phyloP scores from a whole-genome alignment of 2,888 invertebrate genomes.

The Dinocampus coccinellae region DNA sequence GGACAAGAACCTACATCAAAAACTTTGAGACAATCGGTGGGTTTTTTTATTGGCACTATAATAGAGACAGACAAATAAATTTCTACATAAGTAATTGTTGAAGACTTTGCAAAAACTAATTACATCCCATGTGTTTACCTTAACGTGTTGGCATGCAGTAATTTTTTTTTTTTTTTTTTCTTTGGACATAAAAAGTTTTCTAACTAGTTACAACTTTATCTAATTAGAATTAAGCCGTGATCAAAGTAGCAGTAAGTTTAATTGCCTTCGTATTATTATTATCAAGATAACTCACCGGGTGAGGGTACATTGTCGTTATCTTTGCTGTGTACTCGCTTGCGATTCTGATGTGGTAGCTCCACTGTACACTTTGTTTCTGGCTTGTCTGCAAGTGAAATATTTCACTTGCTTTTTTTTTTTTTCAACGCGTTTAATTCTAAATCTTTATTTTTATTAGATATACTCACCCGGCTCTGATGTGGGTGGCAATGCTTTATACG shows the following conservation, averaged over 20 bases:
- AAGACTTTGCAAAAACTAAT: background rate
- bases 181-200: conserved; percentile 55
- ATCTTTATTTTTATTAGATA: background rate
- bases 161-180: background rate
- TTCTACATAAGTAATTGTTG: background rate
- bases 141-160: conserved; percentile 24
- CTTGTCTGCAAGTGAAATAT: conserved; percentile 32
- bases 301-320: conserved; percentile 56
- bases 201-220: conserved; percentile 52
- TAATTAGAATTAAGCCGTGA: conserved; percentile 42
- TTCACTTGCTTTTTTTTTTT: background rate
- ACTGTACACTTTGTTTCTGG: conserved; percentile 44
- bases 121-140: conserved; percentile 2
- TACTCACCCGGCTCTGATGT: conserved; percentile 49
- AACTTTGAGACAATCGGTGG: conserved; percentile 48
- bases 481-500: conserved; percentile 48
- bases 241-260: conserved; percentile 40
- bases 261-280: conserved; percentile 39
- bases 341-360: conserved; percentile 53
- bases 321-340: conserved; percentile 59
- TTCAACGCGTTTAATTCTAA: no score
- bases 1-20: background rate
- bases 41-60: conserved; percentile 58
- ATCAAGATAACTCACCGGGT: conserved; percentile 55
- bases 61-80: conserved; percentile 28